phyloP scores from a whole-genome alignment of 2,113 vertebrate species.

The Pontoporia blainvillei region DNA sequence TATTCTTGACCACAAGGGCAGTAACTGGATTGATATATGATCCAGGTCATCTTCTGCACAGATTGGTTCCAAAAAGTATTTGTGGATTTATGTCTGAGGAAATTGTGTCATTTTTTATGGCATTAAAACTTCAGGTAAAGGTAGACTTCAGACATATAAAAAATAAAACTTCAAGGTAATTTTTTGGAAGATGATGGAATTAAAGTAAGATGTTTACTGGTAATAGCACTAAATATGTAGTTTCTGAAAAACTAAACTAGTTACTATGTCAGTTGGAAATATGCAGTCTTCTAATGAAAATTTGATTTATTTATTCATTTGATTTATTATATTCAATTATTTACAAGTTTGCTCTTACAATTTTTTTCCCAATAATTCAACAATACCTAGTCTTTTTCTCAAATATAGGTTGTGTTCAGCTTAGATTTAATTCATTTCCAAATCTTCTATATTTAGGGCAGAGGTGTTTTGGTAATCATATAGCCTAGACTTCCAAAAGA shows the following conservation, averaged over 20 bases:
- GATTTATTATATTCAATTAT: background rate
- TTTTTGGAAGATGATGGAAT: background rate
- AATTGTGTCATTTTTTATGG: background rate
- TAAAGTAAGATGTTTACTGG: background rate
- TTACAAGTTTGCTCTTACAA: background rate
- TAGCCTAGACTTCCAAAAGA: background rate
- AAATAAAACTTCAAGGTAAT: background rate
- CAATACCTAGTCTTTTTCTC: background rate
- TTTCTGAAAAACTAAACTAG: background rate
- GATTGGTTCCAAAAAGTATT: background rate
- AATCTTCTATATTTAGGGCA: background rate
- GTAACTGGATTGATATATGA: background rate
- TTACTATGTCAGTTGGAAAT: background rate
- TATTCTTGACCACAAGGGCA: background rate
- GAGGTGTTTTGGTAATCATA: background rate
- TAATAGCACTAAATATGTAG: background rate
- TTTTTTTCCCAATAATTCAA: background rate
- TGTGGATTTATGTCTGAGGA: background rate
- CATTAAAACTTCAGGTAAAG: background rate
- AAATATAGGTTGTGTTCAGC: background rate
- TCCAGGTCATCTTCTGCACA: background rate
- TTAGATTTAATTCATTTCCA: background rate
- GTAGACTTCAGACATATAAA: background rate
- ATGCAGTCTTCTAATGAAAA: background rate
- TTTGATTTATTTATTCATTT: background rate